Percentiles rank a stretch among this genome's conserved stretches.
phyloP scores from a whole-genome alignment of 2,888 invertebrate genomes.

The Drosophila dives region DNA sequence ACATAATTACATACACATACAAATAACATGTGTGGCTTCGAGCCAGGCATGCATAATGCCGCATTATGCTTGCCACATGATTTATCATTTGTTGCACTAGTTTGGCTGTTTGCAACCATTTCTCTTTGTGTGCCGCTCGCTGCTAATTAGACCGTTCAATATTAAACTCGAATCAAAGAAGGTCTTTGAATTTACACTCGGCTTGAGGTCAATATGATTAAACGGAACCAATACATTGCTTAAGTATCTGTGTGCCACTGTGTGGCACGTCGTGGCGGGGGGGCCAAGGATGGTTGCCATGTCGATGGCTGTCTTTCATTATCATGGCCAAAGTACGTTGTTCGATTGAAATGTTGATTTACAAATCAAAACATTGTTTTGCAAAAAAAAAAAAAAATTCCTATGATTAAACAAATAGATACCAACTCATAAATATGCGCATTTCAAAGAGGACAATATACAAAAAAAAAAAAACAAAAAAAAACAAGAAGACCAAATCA shows the following conservation, averaged over 20 bases:
- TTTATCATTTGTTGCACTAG: constrained; percentile 27
- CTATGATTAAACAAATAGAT: constrained; percentile 24
- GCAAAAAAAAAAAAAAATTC: constrained; percentile 16
- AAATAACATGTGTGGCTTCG: neutral
- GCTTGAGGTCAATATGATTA: constrained; percentile 22
- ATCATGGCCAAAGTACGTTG: constrained; percentile 24
- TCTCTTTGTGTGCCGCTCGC: neutral
- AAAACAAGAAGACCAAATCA: neutral
- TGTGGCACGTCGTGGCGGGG: neutral
- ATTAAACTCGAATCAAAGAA: constrained; percentile 54
- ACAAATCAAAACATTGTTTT: constrained; percentile 14
- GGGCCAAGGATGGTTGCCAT: neutral
- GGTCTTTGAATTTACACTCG: constrained; percentile 32
- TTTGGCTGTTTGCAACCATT: neutral
- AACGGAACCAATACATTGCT: constrained; percentile 13
- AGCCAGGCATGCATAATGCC: constrained; percentile 9
- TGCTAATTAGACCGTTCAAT: constrained; percentile 34
- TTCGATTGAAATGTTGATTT: neutral
- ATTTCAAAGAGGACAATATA: constrained; percentile 4
- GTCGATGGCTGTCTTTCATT: constrained; percentile 22
- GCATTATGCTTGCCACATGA: constrained; percentile 26
- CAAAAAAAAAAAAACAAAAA: neutral
- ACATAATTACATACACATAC: too few relatives aligned
- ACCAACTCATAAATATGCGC: constrained; percentile 35
- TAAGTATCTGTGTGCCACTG: neutral